Conservation (phyloP, 2,888 invertebrate species). For the Microctonus aethiopoides region DNA sequence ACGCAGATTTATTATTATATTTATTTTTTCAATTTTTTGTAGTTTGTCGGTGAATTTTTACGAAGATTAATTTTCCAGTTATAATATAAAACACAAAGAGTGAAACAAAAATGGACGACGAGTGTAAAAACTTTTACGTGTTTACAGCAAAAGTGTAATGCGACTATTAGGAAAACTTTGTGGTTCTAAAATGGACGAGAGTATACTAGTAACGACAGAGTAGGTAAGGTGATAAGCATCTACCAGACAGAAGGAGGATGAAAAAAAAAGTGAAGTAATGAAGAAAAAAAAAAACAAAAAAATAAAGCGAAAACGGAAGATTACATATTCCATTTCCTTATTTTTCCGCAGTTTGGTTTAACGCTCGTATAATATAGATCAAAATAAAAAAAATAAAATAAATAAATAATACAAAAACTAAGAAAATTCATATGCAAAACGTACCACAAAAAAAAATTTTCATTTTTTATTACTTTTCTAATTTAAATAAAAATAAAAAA, state of each 20-base stretch:
- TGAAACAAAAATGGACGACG: background rate
- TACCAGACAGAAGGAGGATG: background rate
- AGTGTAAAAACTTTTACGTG: constrained; percentile 22
- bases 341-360: background rate
- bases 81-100: background rate
- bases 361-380: background rate
- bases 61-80: background rate
- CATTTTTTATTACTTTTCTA: background rate
- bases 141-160: constrained; percentile 20
- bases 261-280: background rate
- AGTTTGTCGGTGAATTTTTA: background rate
- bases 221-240: background rate
- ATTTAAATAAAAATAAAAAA: background rate
- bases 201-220: background rate
- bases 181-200: background rate
- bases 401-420: no score
- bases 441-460: background rate
- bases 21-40: no score
- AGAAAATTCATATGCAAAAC: constrained; percentile 1
- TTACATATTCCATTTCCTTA: constrained; percentile 12
- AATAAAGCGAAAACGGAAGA: background rate
- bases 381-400: background rate
- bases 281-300: background rate
- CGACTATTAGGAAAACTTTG: constrained; percentile 23
- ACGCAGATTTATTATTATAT: no score